Percentiles rank a stretch among this genome's conserved stretches.
These are phyloP conservation scores for Ctenodactylus gundi DNA, from an alignment of 2,113 vertebrate species.

Conservation along the genomic window DNA sequence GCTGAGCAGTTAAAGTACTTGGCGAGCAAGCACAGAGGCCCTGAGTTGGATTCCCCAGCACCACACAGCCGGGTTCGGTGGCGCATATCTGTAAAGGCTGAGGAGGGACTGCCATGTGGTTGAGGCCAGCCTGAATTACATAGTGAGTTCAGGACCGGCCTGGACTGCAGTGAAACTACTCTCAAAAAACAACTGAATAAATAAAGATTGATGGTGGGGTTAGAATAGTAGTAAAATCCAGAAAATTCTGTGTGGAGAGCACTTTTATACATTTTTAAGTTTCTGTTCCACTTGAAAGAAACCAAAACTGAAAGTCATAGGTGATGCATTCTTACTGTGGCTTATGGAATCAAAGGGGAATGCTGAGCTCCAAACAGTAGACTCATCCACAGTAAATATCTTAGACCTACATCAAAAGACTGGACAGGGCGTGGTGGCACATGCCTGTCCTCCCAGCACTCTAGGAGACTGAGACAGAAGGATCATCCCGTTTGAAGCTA, in stretches of 20 bases:
- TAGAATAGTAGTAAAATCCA: neutral
- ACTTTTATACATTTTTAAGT: neutral
- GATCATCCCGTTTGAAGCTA: neutral
- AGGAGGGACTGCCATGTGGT: too few relatives aligned
- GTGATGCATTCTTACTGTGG: neutral
- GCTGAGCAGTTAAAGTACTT: too few relatives aligned
- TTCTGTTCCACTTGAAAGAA: slow-evolving; percentile 19
- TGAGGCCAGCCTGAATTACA: too few relatives aligned
- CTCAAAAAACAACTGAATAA: too few relatives aligned
- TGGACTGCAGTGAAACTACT: too few relatives aligned
- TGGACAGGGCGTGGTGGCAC: neutral
- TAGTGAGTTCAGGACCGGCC: too few relatives aligned
- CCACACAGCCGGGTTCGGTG: too few relatives aligned
- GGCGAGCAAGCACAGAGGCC: too few relatives aligned
- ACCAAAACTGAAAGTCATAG: neutral
- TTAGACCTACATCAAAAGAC: neutral
- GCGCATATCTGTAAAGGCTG: too few relatives aligned
- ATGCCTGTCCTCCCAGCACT: neutral
- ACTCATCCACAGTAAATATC: slow-evolving; percentile 8
- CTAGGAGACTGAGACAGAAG: neutral
- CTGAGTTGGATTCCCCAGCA: neutral
- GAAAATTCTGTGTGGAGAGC: neutral
- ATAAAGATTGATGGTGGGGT: neutral
- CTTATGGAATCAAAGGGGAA: neutral
- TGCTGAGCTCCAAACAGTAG: neutral